These are phyloP conservation scores for Nothoprocta perdicaria DNA, from an alignment of 2,113 vertebrate species.

Conservation along the genomic window DNA sequence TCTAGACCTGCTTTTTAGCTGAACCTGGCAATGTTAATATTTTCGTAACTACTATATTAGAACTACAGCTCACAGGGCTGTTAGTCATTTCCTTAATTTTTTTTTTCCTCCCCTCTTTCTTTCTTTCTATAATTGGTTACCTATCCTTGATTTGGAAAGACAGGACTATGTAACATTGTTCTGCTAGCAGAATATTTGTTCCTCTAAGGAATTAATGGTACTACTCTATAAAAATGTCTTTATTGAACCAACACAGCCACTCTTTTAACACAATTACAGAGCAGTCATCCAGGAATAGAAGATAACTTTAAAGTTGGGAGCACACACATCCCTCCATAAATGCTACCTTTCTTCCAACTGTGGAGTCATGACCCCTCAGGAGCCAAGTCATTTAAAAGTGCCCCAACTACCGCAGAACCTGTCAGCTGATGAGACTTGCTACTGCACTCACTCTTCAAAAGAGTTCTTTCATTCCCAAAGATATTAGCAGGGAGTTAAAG, in stretches of 20 bases:
- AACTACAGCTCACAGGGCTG: background rate
- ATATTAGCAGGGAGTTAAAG: constrained; percentile 20
- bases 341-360: background rate
- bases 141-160: constrained; percentile 15
- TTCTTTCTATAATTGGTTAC: constrained; percentile 25
- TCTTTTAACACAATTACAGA: constrained; percentile 65
- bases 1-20: background rate
- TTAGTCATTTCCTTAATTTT: background rate
- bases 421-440: background rate
- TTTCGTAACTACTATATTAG: background rate
- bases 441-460: constrained; percentile 21
- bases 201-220: constrained; percentile 23
- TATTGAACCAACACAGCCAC: constrained; percentile 31
- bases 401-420: background rate
- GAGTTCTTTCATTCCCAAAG: constrained; percentile 36
- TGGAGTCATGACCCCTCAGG: background rate
- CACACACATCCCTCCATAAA: constrained; percentile 30
- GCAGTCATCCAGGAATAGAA: constrained; percentile 46
- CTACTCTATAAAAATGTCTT: background rate
- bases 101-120: background rate
- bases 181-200: constrained; percentile 46
- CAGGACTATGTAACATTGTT: background rate
- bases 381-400: constrained; percentile 39
- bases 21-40: background rate
- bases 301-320: constrained; percentile 55